Base-by-base conservation (phyloP, 2,797 vertebrate species). In the Nyctalus aviator region DNA sequence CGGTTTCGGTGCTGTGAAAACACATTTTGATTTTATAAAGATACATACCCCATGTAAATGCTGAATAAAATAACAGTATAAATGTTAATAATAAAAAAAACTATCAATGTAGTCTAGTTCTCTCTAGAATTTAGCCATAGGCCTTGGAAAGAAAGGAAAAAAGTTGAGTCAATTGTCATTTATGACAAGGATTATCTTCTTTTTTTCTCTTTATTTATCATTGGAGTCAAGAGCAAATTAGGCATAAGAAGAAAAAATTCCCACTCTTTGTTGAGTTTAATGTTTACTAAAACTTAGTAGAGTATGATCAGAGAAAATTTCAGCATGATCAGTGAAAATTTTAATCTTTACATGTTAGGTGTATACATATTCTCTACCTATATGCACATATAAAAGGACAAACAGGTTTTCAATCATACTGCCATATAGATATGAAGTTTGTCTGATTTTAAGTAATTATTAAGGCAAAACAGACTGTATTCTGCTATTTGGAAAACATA, bases 381-480 rank as follows among this genome's bases (percentile, higher is more conserved):
- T 37, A 8, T 57, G 1, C 25, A 94, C 64, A 53, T 46, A 30
- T 91, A 35, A 75, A 93, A 84, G 50, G 44, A 87, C 4, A 53
- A 23, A 72, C 8, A 81, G 30, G 3, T 69, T 84, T 57, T 91
- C 76, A 35, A 81, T 73, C 8, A 57, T 85, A 7, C 77, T 81
- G 30, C 25, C 44, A 71, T 6, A 44, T 20, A 90, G 15, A 83
- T 94, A 55, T 27, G 10, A 5, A 86, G 37, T 92, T 92, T 94
- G 86, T 37, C 73, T 96, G 92, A 97, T 94, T 97, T 95, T 94
- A 97, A 97, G 96, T 97, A 97, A 97, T 96, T 92, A 84, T 85
- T 90, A 88, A 94, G 59, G 68, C 89, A 3, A 89, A 89, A 73
- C 71, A 94, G 76, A 93, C 37, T 79, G 75, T 57, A 23, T 32